Percentiles rank a stretch among this genome's conserved stretches.
These are phyloP conservation scores for Neodiprion lecontei DNA, from an alignment of 1,140 invertebrate genomes.

Conservation along the genomic window DNA sequence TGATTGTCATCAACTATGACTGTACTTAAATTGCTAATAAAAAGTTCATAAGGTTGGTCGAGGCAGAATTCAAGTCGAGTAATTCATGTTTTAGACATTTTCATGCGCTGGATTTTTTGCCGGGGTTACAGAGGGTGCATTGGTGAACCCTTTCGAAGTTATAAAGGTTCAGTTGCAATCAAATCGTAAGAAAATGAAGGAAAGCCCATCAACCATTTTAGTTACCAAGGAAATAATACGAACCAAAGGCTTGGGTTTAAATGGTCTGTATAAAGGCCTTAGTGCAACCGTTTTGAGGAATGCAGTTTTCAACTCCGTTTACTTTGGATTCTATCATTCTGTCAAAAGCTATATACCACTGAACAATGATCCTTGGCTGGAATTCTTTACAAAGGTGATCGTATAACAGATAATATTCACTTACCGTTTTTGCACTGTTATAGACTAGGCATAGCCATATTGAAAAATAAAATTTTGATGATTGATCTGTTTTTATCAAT, in stretches of 20 bases:
- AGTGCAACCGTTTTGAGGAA: slow-evolving; percentile 87
- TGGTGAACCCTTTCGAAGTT: slow-evolving; percentile 95
- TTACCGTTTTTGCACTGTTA: too few relatives aligned
- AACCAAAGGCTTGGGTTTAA: slow-evolving; percentile 76
- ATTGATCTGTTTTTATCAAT: slow-evolving; percentile 35
- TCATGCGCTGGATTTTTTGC: slow-evolving; percentile 85
- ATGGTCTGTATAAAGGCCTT: slow-evolving; percentile 87
- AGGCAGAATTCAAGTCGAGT: slow-evolving; percentile 5
- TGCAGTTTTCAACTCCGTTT: slow-evolving; percentile 90
- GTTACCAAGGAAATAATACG: slow-evolving; percentile 82
- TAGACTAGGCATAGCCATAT: too few relatives aligned
- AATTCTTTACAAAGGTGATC: slow-evolving; percentile 53
- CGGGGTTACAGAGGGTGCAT: slow-evolving; percentile 86
- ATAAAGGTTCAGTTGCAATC: slow-evolving; percentile 89
- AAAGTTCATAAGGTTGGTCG: background rate
- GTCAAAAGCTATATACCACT: slow-evolving; percentile 80
- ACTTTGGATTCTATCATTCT: slow-evolving; percentile 94
- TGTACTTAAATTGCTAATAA: too few relatives aligned
- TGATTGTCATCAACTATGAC: too few relatives aligned
- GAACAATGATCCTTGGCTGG: slow-evolving; percentile 63
- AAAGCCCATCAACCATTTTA: slow-evolving; percentile 76
- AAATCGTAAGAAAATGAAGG: slow-evolving; percentile 63
- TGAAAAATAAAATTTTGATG: slow-evolving; percentile 2
- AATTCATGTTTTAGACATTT: slow-evolving; percentile 73
- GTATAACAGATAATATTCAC: background rate